Evolutionary conservation across 2,797 vertebrate genomes (phyloP).

Genomic region (Syngnathus acus): DNA sequence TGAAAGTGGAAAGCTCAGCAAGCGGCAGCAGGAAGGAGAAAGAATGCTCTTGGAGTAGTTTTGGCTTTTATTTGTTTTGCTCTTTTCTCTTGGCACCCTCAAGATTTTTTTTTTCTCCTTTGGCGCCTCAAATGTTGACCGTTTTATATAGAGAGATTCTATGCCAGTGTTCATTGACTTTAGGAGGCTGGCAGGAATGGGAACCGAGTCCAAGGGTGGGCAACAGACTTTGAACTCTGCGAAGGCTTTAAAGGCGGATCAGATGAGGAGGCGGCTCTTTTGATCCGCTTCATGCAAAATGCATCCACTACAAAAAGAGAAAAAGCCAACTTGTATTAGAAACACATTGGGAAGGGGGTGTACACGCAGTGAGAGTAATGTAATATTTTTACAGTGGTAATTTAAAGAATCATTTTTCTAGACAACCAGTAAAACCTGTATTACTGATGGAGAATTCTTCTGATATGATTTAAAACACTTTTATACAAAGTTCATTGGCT

Average conservation of each 20-base stretch:
- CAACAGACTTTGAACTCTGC: not conserved
- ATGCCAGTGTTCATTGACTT: not conserved
- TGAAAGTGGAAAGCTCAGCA: constrained; percentile 5
- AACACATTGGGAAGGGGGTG: no score
- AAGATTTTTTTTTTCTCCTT: not conserved
- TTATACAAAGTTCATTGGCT: not conserved
- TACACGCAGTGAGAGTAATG: not conserved
- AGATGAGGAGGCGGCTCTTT: not conserved
- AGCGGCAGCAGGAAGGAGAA: not conserved
- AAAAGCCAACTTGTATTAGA: not conserved
- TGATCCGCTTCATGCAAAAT: constrained; percentile 2
- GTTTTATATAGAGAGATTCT: not conserved
- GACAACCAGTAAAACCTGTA: no score
- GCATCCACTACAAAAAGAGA: not conserved
- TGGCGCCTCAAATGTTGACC: not conserved
- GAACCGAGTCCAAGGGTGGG: not conserved
- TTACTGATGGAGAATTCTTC: no score
- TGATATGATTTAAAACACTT: no score
- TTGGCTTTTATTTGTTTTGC: not conserved
- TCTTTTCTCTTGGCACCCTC: not conserved
- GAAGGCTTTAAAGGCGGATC: constrained; percentile 5
- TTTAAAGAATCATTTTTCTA: no score
- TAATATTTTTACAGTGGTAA: not conserved
- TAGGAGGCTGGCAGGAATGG: not conserved
- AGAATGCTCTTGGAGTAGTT: not conserved